phyloP scores from a whole-genome alignment of 2,797 vertebrate species.

The Pseudochromis fuscus region DNA sequence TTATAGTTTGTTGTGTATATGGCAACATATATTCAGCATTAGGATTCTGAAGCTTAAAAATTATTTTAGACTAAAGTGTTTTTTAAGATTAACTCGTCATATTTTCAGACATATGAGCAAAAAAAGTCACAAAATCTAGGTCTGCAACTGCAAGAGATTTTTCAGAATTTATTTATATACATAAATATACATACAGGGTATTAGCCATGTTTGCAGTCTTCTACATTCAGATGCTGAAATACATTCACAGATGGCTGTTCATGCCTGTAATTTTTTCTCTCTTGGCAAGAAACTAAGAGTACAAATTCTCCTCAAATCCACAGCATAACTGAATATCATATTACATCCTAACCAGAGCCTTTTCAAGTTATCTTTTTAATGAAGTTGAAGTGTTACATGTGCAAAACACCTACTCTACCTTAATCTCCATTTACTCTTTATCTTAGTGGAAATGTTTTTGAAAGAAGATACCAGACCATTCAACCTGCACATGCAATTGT shows the following conservation, averaged over 20 bases:
- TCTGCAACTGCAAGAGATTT: neutral
- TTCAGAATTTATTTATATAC: conserved; percentile 22
- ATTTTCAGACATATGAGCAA: neutral
- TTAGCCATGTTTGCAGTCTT: conserved; percentile 34
- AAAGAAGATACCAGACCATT: neutral
- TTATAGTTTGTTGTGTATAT: no score
- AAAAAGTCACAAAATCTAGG: neutral
- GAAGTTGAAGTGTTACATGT: neutral
- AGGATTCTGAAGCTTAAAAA: no score
- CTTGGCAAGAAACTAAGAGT: conserved; percentile 9
- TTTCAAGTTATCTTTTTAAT: neutral
- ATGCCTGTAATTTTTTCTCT: neutral
- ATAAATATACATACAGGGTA: conserved; percentile 2
- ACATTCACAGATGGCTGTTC: conserved; percentile 29
- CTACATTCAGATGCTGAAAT: conserved; percentile 10
- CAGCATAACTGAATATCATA: neutral
- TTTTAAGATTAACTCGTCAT: no score
- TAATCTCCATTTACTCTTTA: no score
- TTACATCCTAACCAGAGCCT: neutral
- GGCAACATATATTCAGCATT: no score
- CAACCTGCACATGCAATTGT: conserved; percentile 1
- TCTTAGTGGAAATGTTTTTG: no score
- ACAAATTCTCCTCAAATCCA: neutral
- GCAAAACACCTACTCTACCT: neutral
- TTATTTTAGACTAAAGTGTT: no score